A percentile compares a stretch with the other conserved stretches of the same genome.
phyloP scores from a whole-genome alignment of 2,797 vertebrate genomes.

The Enteromius anoplus region DNA sequence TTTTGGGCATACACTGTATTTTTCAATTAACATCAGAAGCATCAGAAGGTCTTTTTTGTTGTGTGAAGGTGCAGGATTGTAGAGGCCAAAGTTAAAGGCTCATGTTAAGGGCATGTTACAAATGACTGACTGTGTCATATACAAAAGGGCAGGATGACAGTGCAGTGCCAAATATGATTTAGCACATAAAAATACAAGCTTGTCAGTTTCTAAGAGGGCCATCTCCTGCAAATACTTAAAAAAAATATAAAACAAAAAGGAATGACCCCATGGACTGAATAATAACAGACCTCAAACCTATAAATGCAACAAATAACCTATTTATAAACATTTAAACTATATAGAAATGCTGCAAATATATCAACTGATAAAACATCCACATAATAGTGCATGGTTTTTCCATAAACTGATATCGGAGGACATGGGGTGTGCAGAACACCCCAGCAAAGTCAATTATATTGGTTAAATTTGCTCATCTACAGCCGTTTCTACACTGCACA shows the following conservation, averaged over 20 bases:
- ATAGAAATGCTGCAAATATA: neutral
- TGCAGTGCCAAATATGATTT: constrained; percentile 26
- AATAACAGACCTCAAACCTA: neutral
- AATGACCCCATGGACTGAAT: neutral
- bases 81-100: constrained; percentile 22
- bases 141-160: constrained; percentile 8
- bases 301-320: neutral
- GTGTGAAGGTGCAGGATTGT: constrained; percentile 8
- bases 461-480: neutral
- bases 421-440: neutral
- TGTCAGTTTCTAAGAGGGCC: constrained; percentile 5
- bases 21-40: constrained; percentile 39
- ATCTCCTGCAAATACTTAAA: neutral
- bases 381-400: neutral
- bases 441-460: neutral
- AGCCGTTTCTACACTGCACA: neutral
- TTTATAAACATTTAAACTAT: neutral
- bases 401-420: neutral
- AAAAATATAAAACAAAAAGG: neutral
- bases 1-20: constrained; percentile 22
- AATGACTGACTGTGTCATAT: constrained; percentile 10
- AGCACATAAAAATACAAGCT: constrained; percentile 31
- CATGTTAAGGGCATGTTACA: constrained; percentile 18
- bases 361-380: neutral
- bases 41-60: neutral